Conservation (phyloP, 2,888 invertebrate genomes). For the Volucella inanis region DNA sequence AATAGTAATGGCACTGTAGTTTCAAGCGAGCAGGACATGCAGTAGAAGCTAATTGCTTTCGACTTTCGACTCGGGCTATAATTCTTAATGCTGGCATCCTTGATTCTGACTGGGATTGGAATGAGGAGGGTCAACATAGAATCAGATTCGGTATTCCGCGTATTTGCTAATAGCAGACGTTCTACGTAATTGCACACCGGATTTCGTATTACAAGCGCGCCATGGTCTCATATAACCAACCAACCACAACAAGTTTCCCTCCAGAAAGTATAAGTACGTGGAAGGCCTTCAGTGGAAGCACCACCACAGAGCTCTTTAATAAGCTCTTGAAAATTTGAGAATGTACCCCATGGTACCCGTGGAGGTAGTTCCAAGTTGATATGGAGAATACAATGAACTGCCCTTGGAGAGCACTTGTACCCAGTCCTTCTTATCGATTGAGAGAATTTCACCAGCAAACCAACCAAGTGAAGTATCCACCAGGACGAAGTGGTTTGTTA, state of each 20-base stretch:
- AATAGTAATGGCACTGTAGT: constrained; percentile 46
- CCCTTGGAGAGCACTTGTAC: constrained; percentile 23
- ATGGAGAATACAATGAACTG: constrained; percentile 25
- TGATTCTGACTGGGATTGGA: constrained; percentile 4
- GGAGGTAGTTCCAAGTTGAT: not conserved
- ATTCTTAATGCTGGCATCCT: constrained; percentile 52
- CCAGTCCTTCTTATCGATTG: constrained; percentile 30
- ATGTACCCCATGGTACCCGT: constrained; percentile 4
- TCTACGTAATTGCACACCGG: constrained; percentile 57
- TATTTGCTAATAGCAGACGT: constrained; percentile 44
- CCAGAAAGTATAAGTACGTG: constrained; percentile 15
- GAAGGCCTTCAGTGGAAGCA: not conserved
- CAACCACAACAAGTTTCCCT: constrained; percentile 38
- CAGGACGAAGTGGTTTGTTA: constrained; percentile 12
- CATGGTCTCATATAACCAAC: constrained; percentile 41
- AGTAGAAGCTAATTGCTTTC: constrained; percentile 61
- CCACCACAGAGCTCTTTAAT: constrained; percentile 44
- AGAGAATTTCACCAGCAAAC: not conserved
- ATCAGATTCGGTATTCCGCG: constrained; percentile 34
- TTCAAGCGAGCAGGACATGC: constrained; percentile 52
- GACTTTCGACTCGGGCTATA: constrained; percentile 54
- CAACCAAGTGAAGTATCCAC: constrained; percentile 16
- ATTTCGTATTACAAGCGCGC: constrained; percentile 43
- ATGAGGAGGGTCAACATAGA: constrained; percentile 7
- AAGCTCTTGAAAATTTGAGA: constrained; percentile 57